Evolutionary conservation across 2,888 invertebrate genomes (phyloP).

Genomic region (Anaspis maculata): DNA sequence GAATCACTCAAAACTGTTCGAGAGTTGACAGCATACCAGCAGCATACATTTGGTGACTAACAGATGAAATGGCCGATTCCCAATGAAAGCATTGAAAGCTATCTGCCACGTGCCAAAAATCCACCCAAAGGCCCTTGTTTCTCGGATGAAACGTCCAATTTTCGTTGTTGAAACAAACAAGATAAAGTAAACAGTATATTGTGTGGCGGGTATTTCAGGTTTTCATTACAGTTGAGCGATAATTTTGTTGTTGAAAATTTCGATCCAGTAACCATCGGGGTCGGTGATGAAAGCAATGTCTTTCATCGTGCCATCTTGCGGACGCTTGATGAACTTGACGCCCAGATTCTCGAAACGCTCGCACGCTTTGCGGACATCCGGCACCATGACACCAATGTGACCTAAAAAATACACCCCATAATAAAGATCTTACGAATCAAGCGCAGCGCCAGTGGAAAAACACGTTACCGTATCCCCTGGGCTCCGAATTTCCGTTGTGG

Average conservation of each 20-base stretch:
- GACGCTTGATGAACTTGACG: slow-evolving; percentile 84
- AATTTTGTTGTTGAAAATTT: slow-evolving; percentile 39
- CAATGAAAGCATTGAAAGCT: too few species aligned
- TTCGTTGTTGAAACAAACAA: too few species aligned
- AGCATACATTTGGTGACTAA: too few species aligned
- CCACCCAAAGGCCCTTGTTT: too few species aligned
- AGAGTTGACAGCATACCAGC: too few species aligned
- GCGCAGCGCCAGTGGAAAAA: slow-evolving; percentile 1
- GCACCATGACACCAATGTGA: slow-evolving; percentile 86
- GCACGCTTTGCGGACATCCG: slow-evolving; percentile 82
- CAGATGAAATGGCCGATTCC: too few species aligned
- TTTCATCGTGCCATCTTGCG: slow-evolving; percentile 88
- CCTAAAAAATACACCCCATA: slow-evolving; percentile 45
- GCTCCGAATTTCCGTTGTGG: slow-evolving; percentile 87
- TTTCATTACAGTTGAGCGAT: too few species aligned
- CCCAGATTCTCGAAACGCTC: slow-evolving; percentile 73
- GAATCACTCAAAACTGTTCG: too few species aligned
- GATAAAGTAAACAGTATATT: too few species aligned
- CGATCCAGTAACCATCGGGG: slow-evolving; percentile 96
- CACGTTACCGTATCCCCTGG: slow-evolving; percentile 68
- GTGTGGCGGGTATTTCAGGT: too few species aligned
- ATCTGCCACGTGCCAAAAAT: too few species aligned
- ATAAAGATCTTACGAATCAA: slow-evolving; percentile 3
- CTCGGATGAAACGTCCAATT: too few species aligned
- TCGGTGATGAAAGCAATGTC: slow-evolving; percentile 91